These are phyloP conservation scores for Laupala kohalensis DNA, from an alignment of 1,140 invertebrate genomes.

Conservation along the genomic window DNA sequence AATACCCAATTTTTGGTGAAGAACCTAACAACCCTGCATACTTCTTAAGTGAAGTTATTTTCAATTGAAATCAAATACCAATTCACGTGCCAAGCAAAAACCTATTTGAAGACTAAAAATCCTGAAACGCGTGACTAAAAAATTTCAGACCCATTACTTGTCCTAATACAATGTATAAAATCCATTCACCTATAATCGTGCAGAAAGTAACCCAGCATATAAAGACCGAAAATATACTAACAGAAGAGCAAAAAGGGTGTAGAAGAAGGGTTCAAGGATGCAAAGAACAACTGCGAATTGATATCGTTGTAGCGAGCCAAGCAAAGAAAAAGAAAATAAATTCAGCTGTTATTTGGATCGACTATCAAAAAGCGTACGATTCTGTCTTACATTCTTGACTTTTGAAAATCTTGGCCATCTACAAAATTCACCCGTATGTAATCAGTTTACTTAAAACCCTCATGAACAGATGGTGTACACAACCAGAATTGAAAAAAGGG, in stretches of 20 bases:
- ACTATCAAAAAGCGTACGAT: constrained; percentile 2
- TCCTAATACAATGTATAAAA: too few species aligned
- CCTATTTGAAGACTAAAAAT: too few species aligned
- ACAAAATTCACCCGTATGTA: background rate
- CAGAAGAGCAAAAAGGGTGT: background rate
- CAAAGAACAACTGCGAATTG: background rate
- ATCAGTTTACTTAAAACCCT: background rate
- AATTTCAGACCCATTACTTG: too few species aligned
- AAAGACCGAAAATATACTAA: background rate
- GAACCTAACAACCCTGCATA: too few species aligned
- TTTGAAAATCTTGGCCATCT: background rate
- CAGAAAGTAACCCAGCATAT: too few species aligned
- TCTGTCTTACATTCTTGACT: background rate
- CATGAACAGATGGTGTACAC: background rate
- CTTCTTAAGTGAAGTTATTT: too few species aligned
- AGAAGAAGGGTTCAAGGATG: background rate
- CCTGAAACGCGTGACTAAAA: too few species aligned
- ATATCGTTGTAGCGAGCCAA: background rate
- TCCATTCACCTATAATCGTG: too few species aligned
- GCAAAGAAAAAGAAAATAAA: background rate
- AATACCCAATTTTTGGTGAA: too few species aligned
- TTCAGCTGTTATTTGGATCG: background rate
- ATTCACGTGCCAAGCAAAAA: too few species aligned
- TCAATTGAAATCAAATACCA: too few species aligned
- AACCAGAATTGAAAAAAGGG: background rate